phyloP scores from a whole-genome alignment of 2,797 vertebrate genomes.

The Phataginus tricuspis region DNA sequence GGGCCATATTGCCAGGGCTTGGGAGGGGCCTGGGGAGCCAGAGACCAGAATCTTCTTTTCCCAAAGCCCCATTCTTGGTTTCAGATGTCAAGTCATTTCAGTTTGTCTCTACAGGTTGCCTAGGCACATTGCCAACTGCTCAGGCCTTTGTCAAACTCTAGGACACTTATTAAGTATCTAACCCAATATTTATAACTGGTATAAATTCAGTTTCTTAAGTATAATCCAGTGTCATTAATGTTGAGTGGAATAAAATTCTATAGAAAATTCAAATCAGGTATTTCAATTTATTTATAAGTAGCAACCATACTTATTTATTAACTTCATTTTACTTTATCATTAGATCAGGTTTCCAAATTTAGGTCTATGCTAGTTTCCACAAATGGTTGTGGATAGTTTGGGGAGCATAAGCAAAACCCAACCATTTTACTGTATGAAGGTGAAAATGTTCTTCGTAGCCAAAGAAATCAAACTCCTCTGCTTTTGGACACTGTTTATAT shows the following conservation, averaged over 20 bases:
- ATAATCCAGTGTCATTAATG: neutral
- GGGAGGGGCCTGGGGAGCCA: neutral
- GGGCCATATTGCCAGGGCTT: neutral
- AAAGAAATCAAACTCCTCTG: neutral
- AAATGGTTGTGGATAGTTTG: neutral
- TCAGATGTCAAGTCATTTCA: neutral
- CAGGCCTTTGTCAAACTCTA: too few species aligned
- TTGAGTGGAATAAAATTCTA: neutral
- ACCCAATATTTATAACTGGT: neutral
- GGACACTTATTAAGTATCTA: neutral
- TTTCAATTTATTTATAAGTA: neutral
- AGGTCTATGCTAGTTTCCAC: neutral
- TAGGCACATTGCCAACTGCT: neutral
- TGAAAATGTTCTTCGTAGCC: neutral
- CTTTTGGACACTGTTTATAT: neutral
- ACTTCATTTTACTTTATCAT: neutral
- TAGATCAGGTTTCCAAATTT: neutral
- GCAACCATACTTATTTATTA: neutral
- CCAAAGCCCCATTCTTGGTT: neutral
- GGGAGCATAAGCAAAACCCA: neutral
- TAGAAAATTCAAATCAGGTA: neutral
- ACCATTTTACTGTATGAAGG: neutral
- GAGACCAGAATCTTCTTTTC: neutral
- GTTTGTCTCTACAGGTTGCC: neutral
- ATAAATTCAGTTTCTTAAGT: neutral